Percentiles rank a stretch among this genome's conserved stretches.
Conservation (phyloP, 2,797 vertebrate genomes). For the Hephaestus fuliginosus region DNA sequence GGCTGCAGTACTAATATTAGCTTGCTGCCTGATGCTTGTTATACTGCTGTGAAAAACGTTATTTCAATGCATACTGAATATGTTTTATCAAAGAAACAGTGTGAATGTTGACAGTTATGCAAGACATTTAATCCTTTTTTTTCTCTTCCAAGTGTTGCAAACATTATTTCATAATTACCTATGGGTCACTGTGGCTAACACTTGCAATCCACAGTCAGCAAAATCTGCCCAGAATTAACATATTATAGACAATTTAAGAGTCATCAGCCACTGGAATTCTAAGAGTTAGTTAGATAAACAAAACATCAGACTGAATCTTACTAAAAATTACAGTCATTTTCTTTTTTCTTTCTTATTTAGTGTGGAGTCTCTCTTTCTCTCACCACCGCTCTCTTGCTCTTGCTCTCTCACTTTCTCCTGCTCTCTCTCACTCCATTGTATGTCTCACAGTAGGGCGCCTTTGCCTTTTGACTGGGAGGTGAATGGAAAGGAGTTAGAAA, state of each 20-base stretch:
- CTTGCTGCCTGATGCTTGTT: background rate
- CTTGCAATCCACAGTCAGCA: background rate
- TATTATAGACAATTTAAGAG: background rate
- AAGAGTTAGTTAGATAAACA: background rate
- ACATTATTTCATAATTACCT: background rate
- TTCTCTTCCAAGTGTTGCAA: background rate
- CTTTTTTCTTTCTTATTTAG: constrained; percentile 20
- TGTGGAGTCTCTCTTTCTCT: constrained; percentile 5
- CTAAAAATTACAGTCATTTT: background rate
- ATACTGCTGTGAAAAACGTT: background rate
- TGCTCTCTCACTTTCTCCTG: constrained; percentile 33
- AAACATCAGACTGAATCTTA: background rate
- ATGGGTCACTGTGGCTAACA: background rate
- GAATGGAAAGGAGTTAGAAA: constrained; percentile 83
- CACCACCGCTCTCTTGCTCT: background rate
- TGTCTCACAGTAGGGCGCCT: constrained; percentile 63
- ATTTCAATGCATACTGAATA: background rate
- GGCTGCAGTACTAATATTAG: background rate
- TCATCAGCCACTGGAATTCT: background rate
- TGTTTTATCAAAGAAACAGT: background rate
- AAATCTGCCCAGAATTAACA: background rate
- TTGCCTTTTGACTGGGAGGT: constrained; percentile 85
- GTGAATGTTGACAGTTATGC: background rate
- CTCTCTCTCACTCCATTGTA: constrained; percentile 65
- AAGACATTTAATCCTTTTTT: background rate